Conservation (phyloP, 2,113 vertebrate species). For the Meles meles region DNA sequence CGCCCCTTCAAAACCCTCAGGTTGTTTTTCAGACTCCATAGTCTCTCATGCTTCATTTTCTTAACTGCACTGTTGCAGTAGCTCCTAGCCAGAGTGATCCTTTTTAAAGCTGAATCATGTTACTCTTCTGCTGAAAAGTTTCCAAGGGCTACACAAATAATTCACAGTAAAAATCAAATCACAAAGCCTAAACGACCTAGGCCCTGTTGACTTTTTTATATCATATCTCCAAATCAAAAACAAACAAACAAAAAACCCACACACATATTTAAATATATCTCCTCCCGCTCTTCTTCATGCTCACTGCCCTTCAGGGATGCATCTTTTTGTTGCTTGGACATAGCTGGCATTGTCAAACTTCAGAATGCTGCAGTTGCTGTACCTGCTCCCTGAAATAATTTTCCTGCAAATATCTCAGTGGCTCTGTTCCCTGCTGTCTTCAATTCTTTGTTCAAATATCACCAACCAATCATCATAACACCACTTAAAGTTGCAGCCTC, state of each 20-base stretch:
- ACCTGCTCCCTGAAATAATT: not conserved
- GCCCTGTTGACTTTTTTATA: not conserved
- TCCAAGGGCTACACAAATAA: not conserved
- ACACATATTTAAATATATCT: not conserved
- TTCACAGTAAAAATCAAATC: not conserved
- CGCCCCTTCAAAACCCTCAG: too few relatives aligned
- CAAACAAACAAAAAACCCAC: not conserved
- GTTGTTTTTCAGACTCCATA: too few relatives aligned
- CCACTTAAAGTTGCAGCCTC: not conserved
- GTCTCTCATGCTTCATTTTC: too few relatives aligned
- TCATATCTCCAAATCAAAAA: not conserved
- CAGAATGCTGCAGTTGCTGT: not conserved
- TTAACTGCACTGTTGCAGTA: not conserved
- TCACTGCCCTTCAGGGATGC: not conserved
- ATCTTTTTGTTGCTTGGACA: not conserved
- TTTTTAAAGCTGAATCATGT: not conserved
- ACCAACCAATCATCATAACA: not conserved
- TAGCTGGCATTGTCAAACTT: not conserved
- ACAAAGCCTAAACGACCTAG: not conserved
- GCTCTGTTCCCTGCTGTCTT: not conserved
- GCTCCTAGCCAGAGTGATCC: not conserved
- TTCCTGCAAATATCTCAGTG: not conserved
- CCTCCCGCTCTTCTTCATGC: not conserved
- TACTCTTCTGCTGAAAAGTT: not conserved
- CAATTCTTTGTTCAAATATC: not conserved